These are phyloP conservation scores for Lithophane leautieri DNA, from an alignment of 2,888 invertebrate species.

Conservation along the genomic window DNA sequence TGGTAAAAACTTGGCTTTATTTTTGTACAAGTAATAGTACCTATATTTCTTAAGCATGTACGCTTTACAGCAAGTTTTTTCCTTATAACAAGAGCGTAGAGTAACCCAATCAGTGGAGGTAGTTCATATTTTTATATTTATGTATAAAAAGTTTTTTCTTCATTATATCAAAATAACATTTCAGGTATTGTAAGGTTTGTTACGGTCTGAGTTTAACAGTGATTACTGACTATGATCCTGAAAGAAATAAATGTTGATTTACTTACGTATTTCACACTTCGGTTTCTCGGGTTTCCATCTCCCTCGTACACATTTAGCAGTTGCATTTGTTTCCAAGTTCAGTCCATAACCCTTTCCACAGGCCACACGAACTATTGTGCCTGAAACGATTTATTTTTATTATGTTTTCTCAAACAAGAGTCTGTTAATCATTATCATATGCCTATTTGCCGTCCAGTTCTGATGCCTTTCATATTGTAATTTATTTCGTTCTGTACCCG, in stretches of 20 bases:
- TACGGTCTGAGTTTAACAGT: neutral
- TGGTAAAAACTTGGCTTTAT: neutral
- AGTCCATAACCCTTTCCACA: constrained; percentile 95
- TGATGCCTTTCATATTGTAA: neutral
- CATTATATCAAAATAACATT: too few species aligned
- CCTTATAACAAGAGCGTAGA: too few species aligned
- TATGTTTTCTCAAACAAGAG: neutral
- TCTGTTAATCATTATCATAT: neutral
- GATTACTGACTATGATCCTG: neutral
- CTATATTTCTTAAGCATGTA: neutral
- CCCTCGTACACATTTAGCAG: constrained; percentile 95
- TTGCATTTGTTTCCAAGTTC: constrained; percentile 93
- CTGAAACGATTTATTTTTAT: constrained; percentile 70
- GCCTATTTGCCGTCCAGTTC: neutral
- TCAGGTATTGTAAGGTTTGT: neutral
- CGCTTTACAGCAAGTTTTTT: neutral
- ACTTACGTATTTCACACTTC: constrained; percentile 94
- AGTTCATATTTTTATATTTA: too few species aligned
- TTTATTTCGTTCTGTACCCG: neutral
- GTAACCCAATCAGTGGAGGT: too few species aligned
- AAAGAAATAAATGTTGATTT: neutral
- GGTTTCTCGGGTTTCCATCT: constrained; percentile 96
- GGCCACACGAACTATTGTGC: constrained; percentile 93
- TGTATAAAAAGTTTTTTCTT: neutral
- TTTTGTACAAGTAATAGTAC: neutral